Conservation (phyloP, 2,797 vertebrate genomes). For the Pipistrellus pygmaeus region DNA sequence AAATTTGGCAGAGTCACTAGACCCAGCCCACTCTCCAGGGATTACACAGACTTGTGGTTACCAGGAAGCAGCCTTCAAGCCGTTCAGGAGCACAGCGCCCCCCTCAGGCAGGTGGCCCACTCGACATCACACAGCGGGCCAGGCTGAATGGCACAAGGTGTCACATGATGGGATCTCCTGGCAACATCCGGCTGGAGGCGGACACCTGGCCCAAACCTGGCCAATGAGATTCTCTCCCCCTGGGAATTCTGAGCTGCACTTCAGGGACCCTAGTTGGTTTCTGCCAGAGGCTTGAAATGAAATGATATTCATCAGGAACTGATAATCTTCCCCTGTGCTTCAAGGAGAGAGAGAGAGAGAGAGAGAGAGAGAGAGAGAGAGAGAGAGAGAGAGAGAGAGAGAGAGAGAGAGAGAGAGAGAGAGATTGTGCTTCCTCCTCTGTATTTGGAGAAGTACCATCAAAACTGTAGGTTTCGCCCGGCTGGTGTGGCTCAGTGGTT, state of each 20-base stretch:
- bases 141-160: neutral
- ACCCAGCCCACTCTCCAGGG: neutral
- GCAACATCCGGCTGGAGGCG: neutral
- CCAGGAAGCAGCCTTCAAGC: neutral
- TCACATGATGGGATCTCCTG: neutral
- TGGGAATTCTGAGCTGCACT: neutral
- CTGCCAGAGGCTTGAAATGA: neutral
- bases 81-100: neutral
- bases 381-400: neutral
- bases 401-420: neutral
- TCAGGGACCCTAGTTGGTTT: neutral
- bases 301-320: constrained; percentile 15
- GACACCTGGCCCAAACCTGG: neutral
- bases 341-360: neutral
- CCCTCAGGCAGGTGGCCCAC: neutral
- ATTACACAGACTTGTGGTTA: neutral
- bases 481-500: too few relatives aligned
- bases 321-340: neutral
- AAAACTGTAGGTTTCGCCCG: neutral
- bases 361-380: neutral
- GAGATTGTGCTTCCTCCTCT: neutral
- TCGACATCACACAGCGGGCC: neutral
- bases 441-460: constrained; percentile 24
- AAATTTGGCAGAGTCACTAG: neutral
- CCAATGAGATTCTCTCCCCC: neutral